A percentile compares a stretch with the other conserved stretches of the same genome.
Conservation (phyloP, 1,140 invertebrate genomes). For the Zaprionus tsacasi region DNA sequence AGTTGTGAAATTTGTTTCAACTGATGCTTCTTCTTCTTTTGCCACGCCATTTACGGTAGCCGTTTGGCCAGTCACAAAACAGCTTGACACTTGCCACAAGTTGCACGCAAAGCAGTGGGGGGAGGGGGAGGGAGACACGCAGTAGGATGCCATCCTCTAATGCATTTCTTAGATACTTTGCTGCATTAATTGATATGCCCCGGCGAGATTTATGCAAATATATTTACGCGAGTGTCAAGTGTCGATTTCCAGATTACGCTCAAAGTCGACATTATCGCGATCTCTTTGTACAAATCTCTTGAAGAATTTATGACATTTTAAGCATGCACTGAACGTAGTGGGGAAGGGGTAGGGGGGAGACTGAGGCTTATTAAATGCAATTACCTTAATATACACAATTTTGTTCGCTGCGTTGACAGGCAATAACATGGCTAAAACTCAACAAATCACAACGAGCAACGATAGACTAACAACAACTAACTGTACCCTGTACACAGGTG, state of each 20-base stretch:
- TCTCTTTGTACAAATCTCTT: slow-evolving; percentile 7
- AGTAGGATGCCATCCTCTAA: slow-evolving; percentile 49
- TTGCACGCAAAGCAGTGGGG: not conserved
- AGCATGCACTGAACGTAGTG: slow-evolving; percentile 9
- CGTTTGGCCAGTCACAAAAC: slow-evolving; percentile 33
- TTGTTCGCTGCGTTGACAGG: slow-evolving; percentile 64
- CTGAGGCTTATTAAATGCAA: slow-evolving; percentile 71
- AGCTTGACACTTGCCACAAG: slow-evolving; percentile 40
- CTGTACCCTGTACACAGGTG: slow-evolving; percentile 15
- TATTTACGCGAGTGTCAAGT: slow-evolving; percentile 30
- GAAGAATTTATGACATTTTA: slow-evolving; percentile 58
- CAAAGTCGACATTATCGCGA: slow-evolving; percentile 5
- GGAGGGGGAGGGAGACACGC: not conserved
- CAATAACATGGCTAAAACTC: slow-evolving; percentile 38
- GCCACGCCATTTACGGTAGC: slow-evolving; percentile 49
- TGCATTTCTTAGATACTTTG: slow-evolving; percentile 77
- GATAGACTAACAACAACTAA: not conserved
- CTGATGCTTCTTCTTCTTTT: slow-evolving; percentile 40
- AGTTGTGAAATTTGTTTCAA: slow-evolving; percentile 71
- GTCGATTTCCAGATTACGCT: slow-evolving; percentile 19
- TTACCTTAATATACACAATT: slow-evolving; percentile 77
- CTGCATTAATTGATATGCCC: slow-evolving; percentile 77
- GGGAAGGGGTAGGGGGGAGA: not conserved
- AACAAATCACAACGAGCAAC: slow-evolving; percentile 45
- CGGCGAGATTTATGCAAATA: slow-evolving; percentile 70